Conservation (phyloP, 2,888 invertebrate genomes). For the Acanthoscelides obtectus region DNA sequence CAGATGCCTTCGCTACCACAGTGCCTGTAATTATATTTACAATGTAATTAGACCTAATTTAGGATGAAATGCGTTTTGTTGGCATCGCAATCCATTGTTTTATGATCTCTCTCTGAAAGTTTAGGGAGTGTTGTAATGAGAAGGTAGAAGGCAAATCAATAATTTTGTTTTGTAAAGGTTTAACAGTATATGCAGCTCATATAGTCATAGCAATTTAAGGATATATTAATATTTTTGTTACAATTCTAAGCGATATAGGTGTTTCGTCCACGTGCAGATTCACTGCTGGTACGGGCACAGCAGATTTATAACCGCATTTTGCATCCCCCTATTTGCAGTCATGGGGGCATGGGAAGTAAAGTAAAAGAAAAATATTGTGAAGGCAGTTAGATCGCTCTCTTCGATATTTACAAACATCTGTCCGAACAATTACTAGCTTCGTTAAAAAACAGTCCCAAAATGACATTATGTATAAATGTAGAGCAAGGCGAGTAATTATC, state of each 20-base stretch:
- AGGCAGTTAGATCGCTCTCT: too few species aligned
- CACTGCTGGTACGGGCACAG: too few species aligned
- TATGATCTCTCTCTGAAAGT: not conserved
- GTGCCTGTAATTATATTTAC: constrained; percentile 29
- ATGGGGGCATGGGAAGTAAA: too few species aligned
- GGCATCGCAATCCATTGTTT: not conserved
- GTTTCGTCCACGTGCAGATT: too few species aligned
- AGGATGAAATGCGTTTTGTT: constrained; percentile 13
- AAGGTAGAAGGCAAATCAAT: not conserved
- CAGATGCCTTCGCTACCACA: constrained; percentile 16
- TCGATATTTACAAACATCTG: not conserved
- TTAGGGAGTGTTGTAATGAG: not conserved
- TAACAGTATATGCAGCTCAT: too few species aligned
- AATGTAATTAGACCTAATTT: constrained; percentile 27
- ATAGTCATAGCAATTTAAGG: too few species aligned
- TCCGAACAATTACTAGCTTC: not conserved
- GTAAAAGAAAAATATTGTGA: too few species aligned
- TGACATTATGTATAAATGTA: constrained; percentile 28
- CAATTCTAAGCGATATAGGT: too few species aligned
- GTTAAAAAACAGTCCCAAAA: constrained; percentile 21
- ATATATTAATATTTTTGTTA: too few species aligned
- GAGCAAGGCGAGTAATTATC: constrained; percentile 30
- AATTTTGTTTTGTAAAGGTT: not conserved
- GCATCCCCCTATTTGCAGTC: too few species aligned
- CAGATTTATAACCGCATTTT: too few species aligned